Percentiles rank a stretch among this genome's conserved stretches.
Evolutionary conservation across 2,113 vertebrate species (phyloP).

Genomic region (Chaetodon trifascialis): DNA sequence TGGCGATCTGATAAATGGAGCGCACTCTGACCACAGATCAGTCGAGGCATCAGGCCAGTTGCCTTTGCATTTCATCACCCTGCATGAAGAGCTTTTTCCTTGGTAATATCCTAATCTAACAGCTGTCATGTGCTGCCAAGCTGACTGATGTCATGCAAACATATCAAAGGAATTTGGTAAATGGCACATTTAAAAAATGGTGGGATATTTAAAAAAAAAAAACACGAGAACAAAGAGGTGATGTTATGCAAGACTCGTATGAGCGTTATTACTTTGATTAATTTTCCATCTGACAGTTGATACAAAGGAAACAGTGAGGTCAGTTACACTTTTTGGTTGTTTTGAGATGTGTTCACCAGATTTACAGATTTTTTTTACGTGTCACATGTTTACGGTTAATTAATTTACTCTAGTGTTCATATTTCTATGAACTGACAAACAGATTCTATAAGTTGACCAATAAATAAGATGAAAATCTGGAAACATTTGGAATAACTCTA

Average conservation of each 20-base stretch:
- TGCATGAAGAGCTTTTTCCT: constrained; percentile 7
- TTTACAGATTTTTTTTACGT: constrained; percentile 19
- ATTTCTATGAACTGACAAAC: not conserved
- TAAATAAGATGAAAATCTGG: constrained; percentile 15
- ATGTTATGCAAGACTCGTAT: constrained; percentile 12
- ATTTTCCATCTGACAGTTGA: constrained; percentile 4
- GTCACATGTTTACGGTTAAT: constrained; percentile 26
- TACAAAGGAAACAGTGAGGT: constrained; percentile 3
- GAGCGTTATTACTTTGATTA: not conserved
- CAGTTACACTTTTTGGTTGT: not conserved
- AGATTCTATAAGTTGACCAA: constrained; percentile 21
- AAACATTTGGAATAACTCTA: constrained; percentile 38
- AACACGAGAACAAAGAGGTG: constrained; percentile 33
- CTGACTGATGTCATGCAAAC: constrained; percentile 36
- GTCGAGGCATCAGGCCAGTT: constrained; percentile 28
- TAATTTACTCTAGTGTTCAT: constrained; percentile 20
- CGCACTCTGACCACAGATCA: constrained; percentile 46
- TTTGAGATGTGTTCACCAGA: constrained; percentile 12
- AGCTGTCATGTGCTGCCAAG: constrained; percentile 38
- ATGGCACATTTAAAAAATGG: constrained; percentile 6
- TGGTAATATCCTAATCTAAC: constrained; percentile 43
- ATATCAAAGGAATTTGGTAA: constrained; percentile 28
- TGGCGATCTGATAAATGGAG: constrained; percentile 61
- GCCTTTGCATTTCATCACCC: constrained; percentile 48
- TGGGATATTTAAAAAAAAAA: not conserved